Evolutionary conservation across 2,888 invertebrate species (phyloP).

Genomic region (Cataglyphis livida): DNA sequence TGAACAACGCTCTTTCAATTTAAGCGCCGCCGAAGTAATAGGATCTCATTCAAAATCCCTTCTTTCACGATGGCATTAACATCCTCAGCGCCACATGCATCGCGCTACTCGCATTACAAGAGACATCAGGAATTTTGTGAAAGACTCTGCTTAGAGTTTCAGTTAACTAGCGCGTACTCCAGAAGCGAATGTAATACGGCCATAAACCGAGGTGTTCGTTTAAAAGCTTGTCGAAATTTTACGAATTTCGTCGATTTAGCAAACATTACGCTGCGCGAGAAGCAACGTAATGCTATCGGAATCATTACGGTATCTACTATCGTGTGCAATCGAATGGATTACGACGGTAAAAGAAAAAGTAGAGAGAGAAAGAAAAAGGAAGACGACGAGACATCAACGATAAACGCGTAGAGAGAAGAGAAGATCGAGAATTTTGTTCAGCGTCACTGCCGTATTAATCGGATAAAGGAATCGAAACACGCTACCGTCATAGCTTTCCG

Average conservation of each 20-base stretch:
- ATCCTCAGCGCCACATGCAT: slow-evolving; percentile 23
- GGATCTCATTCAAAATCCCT: slow-evolving; percentile 60
- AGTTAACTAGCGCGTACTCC: slow-evolving; percentile 43
- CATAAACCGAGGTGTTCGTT: slow-evolving; percentile 40
- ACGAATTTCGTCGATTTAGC: slow-evolving; percentile 48
- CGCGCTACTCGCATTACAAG: slow-evolving; percentile 64
- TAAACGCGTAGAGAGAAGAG: neutral
- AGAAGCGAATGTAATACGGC: slow-evolving; percentile 44
- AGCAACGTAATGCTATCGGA: slow-evolving; percentile 11
- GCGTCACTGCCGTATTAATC: slow-evolving; percentile 35
- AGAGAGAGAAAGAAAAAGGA: neutral
- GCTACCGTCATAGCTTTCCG: slow-evolving; percentile 45
- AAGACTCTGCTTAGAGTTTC: slow-evolving; percentile 43
- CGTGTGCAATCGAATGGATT: slow-evolving; percentile 20
- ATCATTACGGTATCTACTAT: slow-evolving; percentile 1
- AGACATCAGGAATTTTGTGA: slow-evolving; percentile 61
- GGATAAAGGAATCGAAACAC: slow-evolving; percentile 43
- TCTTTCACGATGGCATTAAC: slow-evolving; percentile 54
- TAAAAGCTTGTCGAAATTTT: slow-evolving; percentile 53
- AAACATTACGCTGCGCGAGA: slow-evolving; percentile 10
- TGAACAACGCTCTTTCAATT: slow-evolving; percentile 53
- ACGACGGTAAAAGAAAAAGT: neutral
- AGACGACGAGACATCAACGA: neutral
- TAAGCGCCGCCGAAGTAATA: slow-evolving; percentile 57
- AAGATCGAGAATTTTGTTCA: neutral